Evolutionary conservation across 2,888 invertebrate species (phyloP), one percentile per base, ranked within the genome.

Genomic region (Mythimna pallens): DNA sequence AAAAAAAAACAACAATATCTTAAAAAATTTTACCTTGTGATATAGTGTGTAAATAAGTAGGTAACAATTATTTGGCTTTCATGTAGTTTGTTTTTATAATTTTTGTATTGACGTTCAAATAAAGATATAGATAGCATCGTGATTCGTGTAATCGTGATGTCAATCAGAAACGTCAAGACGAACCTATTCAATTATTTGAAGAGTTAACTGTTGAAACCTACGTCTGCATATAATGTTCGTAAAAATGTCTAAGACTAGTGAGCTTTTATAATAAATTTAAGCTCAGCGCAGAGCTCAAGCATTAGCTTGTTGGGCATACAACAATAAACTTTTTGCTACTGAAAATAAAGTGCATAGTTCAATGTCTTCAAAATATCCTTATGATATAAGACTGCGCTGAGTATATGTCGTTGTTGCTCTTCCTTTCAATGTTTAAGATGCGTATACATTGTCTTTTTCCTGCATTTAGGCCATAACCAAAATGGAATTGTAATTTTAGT

Each of bases 121-220:
- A 17, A 55, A 55, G 55, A 17, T 55, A 25, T 14, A 12, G 55
- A 25, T 14, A 12, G 55, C 55, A 25, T 14, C 2, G 22, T 25
- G 14, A 12, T 1, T 20, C 17, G 36, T 59, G 10, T 36, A 36
- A 3, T 59, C n/a, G 14, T 40, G 4, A 14, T 55, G 12, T 12
- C 4, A 20, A 58, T 9, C 25, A 9, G 10, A 20, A 30, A 22
- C 40, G 40, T 20, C 40, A 40, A 22, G 14, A 40, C 22, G 40
- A 40, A 40, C 22, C 61, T 40, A 61, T 40, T 61, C 61, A 61
- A 40, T 22, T 22, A 61, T 40, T 40, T 22, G 22, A 14, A 40
- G n/a, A 59, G 59, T 59, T 36, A 59, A 43, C 65, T 58, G 80
- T 80, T 74, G 62, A 50, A 58, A 65, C 36, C 9, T 61, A 65